Evolutionary conservation across 1,140 invertebrate species (phyloP).

Genomic region (Macrostomum lignano): DNA sequence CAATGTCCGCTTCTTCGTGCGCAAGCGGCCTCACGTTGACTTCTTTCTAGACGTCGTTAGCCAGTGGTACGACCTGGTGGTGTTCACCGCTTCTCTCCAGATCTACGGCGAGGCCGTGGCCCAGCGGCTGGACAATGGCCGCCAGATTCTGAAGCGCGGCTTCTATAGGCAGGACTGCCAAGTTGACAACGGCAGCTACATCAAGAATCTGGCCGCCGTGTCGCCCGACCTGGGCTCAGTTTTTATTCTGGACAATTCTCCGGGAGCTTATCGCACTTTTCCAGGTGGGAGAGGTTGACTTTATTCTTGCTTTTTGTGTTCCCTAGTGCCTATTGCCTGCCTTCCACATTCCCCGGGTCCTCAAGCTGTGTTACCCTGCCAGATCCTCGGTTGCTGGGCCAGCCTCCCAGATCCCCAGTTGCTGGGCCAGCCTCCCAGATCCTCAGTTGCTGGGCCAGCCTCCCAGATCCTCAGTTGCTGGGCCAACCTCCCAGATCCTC

Average conservation of each 20-base stretch:
- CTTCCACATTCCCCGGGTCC: too few species aligned
- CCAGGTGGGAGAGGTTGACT: slow-evolving; percentile 43
- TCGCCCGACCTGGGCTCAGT: slow-evolving; percentile 77
- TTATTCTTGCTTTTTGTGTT: slow-evolving; percentile 7
- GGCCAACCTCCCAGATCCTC: too few species aligned
- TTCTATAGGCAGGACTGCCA: slow-evolving; percentile 80
- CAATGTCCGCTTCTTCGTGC: slow-evolving; percentile 93
- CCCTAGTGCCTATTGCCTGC: too few species aligned
- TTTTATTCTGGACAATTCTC: slow-evolving; percentile 97
- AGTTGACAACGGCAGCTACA: slow-evolving; percentile 77
- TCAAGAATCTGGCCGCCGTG: slow-evolving; percentile 85
- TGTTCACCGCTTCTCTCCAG: slow-evolving; percentile 98
- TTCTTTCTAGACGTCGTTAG: slow-evolving; percentile 85
- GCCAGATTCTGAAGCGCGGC: slow-evolving; percentile 59
- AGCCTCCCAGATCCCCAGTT: too few species aligned
- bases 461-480: too few species aligned
- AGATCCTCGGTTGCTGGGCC: too few species aligned
- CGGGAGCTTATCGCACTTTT: slow-evolving; percentile 82
- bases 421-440: too few species aligned
- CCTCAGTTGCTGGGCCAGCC: too few species aligned
- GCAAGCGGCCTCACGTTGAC: slow-evolving; percentile 94
- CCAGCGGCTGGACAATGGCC: slow-evolving; percentile 76
- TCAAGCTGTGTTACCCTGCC: too few species aligned
- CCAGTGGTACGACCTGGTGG: slow-evolving; percentile 84
- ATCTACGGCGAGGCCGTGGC: slow-evolving; percentile 95